Percentiles rank a stretch among this genome's conserved stretches.
These are phyloP conservation scores for Ypsolopha sequella DNA, from an alignment of 2,888 invertebrate genomes.

Conservation along the genomic window DNA sequence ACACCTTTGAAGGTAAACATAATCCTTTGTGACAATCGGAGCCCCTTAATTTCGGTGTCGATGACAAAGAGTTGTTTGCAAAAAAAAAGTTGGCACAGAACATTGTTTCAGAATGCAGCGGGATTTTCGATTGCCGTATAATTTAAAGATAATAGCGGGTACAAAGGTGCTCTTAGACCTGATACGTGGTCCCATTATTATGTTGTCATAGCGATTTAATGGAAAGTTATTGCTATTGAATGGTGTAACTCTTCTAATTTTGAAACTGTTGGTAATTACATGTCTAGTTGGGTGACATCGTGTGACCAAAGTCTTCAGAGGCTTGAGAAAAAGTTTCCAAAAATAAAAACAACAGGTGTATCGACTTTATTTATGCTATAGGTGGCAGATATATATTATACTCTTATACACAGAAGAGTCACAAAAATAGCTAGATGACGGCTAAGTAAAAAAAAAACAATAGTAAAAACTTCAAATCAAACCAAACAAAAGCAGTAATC, in stretches of 20 bases:
- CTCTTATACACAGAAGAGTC: too few relatives aligned
- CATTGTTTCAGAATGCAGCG: constrained; percentile 3
- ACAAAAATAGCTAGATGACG: too few relatives aligned
- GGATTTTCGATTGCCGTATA: constrained; percentile 46
- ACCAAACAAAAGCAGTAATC: neutral
- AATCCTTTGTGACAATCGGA: constrained; percentile 54
- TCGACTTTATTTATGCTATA: too few relatives aligned
- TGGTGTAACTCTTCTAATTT: constrained; percentile 1
- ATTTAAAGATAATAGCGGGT: constrained; percentile 51
- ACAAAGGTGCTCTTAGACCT: constrained; percentile 29
- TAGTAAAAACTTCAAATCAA: neutral
- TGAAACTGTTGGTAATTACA: neutral
- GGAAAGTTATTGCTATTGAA: constrained; percentile 24
- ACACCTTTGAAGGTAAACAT: constrained; percentile 49
- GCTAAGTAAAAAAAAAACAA: neutral
- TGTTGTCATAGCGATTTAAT: constrained; percentile 46
- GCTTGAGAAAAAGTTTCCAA: neutral
- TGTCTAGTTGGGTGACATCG: neutral
- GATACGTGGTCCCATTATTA: constrained; percentile 35
- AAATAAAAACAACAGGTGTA: neutral
- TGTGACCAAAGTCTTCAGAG: neutral
- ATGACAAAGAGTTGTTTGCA: constrained; percentile 48
- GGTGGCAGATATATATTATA: too few relatives aligned
- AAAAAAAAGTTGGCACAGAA: constrained; percentile 19
- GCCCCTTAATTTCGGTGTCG: constrained; percentile 51